Evolutionary conservation across 35 echinoderm and acorn worm species (phyloP).

Genomic region (Chiridota heheva): DNA sequence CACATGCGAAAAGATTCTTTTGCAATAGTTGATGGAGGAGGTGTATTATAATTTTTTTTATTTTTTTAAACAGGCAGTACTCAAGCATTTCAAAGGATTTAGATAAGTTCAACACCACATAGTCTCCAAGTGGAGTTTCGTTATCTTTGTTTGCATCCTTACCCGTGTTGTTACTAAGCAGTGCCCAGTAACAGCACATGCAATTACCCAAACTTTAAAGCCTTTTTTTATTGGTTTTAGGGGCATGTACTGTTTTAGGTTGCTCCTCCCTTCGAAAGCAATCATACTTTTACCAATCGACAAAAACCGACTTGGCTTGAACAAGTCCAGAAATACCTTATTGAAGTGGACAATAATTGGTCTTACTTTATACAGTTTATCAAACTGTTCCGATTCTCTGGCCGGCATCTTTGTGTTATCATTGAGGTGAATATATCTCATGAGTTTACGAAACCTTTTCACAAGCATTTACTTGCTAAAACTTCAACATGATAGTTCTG

Average conservation of each 20-base stretch:
- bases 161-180: background rate
- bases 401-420: background rate
- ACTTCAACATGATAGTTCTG: background rate
- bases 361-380: slow-evolving; percentile 13
- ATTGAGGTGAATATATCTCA: slow-evolving; percentile 28
- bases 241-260: slow-evolving; percentile 2
- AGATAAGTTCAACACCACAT: slow-evolving; percentile 6
- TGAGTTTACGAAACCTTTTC: slow-evolving; percentile 6
- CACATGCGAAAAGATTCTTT: too few relatives aligned
- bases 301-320: background rate
- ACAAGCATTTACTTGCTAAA: background rate
- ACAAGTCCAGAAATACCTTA: background rate
- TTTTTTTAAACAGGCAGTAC: slow-evolving; percentile 11
- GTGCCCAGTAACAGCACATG: slow-evolving; percentile 7
- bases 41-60: background rate
- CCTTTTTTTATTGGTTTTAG: slow-evolving; percentile 11
- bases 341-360: slow-evolving; percentile 15
- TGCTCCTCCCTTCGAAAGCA: background rate
- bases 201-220: slow-evolving; percentile 1
- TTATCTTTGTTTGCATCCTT: background rate
- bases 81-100: slow-evolving; percentile 16
- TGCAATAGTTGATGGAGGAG: slow-evolving; percentile 7
- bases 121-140: background rate
- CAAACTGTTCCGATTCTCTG: slow-evolving; percentile 10
- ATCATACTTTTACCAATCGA: slow-evolving; percentile 30